A percentile compares a stretch with the other conserved stretches of the same genome.
These are phyloP conservation scores for Dicycla oo DNA, from an alignment of 2,888 invertebrate genomes.

Conservation along the genomic window DNA sequence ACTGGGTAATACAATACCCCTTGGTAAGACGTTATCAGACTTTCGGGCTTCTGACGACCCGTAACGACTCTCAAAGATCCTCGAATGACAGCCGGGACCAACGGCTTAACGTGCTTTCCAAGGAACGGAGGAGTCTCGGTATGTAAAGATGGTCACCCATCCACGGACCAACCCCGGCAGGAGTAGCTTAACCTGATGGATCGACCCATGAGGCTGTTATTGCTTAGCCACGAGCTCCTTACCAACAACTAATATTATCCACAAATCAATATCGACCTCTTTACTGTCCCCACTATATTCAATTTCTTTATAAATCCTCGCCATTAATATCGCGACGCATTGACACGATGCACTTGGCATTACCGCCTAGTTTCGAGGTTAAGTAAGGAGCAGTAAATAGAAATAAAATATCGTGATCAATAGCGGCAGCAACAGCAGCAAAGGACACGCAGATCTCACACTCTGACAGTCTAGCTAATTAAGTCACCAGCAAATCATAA, in stretches of 20 bases:
- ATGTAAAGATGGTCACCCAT: too few species aligned
- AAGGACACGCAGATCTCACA: not conserved
- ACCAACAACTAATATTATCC: not conserved
- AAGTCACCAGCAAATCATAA: not conserved
- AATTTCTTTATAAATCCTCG: not conserved
- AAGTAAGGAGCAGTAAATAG: not conserved
- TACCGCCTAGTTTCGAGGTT: not conserved
- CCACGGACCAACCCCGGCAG: too few species aligned
- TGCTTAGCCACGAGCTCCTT: too few species aligned
- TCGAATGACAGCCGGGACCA: too few species aligned
- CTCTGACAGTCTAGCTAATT: not conserved
- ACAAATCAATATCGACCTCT: not conserved
- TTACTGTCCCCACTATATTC: not conserved
- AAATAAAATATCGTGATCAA: not conserved
- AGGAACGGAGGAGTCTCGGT: too few species aligned
- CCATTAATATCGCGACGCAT: not conserved
- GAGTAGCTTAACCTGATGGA: too few species aligned
- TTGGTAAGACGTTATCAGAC: too few species aligned
- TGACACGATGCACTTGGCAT: conserved; percentile 10
- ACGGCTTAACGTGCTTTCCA: too few species aligned
- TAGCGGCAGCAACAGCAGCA: not conserved
- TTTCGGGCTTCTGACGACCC: too few species aligned
- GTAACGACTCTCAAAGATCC: too few species aligned
- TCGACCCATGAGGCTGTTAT: too few species aligned
- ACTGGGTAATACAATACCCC: too few species aligned